Base-by-base conservation (phyloP, 2,888 invertebrate genomes). In the Cepaea hortensis region DNA sequence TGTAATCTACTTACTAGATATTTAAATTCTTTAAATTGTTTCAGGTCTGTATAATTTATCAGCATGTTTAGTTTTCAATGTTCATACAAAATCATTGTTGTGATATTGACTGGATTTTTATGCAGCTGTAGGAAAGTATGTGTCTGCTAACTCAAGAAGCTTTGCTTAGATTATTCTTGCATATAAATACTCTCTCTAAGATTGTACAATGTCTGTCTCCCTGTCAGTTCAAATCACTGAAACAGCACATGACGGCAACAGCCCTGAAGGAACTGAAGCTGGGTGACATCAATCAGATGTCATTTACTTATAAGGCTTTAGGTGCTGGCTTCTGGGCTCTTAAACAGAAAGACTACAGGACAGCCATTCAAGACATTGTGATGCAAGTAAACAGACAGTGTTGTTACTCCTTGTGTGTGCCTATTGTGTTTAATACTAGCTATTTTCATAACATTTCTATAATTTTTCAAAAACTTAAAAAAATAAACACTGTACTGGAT, bases 271-370 rank as follows among this genome's bases (percentile, higher is more conserved):
- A 92, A 11, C 86, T 93, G 55, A 87, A 92, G 75, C 90, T 94
- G 7, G 91, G 90, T 87, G 93, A 93, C 80, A 84, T 90, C 1
- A 91, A 90, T 3, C 90, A 88, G 55, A 90, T 91, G n/a, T 92
- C 91, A 79, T 92, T 91, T 88, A 93, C 93, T 0, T 93, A 91
- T 88, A 94, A 94, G 87, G 90, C 93, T n/a, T 86, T 94, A 65
- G 94, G 93, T 18, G 92, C 93, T 62, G 94, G 92, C 6, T 93
- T 93, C 89, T 93, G 93, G 93, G 93, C 93, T 7, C 88, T 94
- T 18, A 90, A 90, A 87, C 93, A 93, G 88, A 92, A 92, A 81
- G 90, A 93, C 86, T 93, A 93, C 88, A 89, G 93, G 61, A 90
- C 91, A 72, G 93, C 93, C 7, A 90, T 94, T 77, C 91, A 92